A percentile compares a stretch with the other conserved stretches of the same genome.
Evolutionary conservation across 2,797 vertebrate species (phyloP).

Genomic region (Euthynnus affinis): DNA sequence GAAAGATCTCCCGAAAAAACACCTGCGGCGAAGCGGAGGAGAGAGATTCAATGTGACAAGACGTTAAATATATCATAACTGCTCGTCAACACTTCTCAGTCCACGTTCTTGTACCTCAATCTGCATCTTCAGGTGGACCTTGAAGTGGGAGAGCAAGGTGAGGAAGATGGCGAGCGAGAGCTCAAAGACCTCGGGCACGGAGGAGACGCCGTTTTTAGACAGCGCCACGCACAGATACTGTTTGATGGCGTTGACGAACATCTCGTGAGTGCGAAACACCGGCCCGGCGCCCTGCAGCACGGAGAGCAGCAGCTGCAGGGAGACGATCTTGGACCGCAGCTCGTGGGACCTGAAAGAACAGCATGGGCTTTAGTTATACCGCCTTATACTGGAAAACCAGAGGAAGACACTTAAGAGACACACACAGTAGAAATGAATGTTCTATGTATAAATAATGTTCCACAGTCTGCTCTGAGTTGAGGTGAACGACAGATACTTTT

Average conservation of each 20-base stretch:
- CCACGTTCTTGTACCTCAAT: constrained; percentile 89
- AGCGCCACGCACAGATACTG: constrained; percentile 97
- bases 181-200: constrained; percentile 97
- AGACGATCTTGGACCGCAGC: constrained; percentile 95
- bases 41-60: not conserved
- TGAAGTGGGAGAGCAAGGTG: constrained; percentile 96
- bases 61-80: too few species aligned
- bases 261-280: constrained; percentile 95
- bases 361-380: not conserved
- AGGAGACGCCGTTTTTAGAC: constrained; percentile 97
- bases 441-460: not conserved
- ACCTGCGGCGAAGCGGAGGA: constrained; percentile 84
- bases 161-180: constrained; percentile 98
- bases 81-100: not conserved
- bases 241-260: constrained; percentile 98
- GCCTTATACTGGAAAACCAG: not conserved
- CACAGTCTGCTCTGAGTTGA: not conserved
- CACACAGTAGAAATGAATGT: not conserved
- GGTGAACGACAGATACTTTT: not conserved
- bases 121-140: constrained; percentile 98
- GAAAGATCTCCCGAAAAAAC: constrained; percentile 98
- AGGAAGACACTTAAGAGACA: not conserved
- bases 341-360: constrained; percentile 91
- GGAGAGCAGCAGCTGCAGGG: constrained; percentile 94
- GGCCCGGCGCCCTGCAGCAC: constrained; percentile 96